phyloP scores from a whole-genome alignment of 2,797 vertebrate genomes.

The Myotis planiceps region DNA sequence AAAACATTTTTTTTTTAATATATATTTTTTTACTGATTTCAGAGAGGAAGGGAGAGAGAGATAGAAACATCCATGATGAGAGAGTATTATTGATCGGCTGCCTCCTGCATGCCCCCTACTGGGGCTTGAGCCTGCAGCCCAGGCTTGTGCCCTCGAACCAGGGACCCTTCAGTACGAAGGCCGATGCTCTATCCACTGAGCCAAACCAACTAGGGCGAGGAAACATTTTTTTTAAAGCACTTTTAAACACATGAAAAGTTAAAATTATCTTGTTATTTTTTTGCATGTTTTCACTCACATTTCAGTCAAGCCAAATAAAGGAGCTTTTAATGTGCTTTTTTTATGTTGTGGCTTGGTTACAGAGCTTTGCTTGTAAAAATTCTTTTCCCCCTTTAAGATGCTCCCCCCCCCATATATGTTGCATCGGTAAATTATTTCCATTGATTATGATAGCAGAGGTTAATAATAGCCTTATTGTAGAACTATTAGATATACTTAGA shows the following conservation, averaged over 20 bases:
- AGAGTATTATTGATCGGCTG: too few species aligned
- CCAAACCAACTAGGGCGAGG: too few species aligned
- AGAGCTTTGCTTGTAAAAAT: conserved; percentile 34
- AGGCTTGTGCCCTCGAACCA: too few species aligned
- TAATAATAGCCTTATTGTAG: conserved; percentile 2
- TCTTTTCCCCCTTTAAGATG: neutral
- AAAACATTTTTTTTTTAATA: neutral
- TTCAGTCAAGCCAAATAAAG: neutral
- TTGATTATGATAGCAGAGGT: neutral
- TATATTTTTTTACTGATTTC: too few species aligned
- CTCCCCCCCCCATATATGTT: neutral
- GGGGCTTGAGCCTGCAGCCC: too few species aligned
- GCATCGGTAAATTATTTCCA: neutral
- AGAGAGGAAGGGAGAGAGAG: too few species aligned
- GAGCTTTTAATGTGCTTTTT: neutral
- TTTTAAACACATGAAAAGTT: neutral
- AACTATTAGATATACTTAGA: conserved; percentile 22
- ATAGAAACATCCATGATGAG: too few species aligned
- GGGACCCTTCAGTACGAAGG: too few species aligned
- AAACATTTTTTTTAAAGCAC: neutral
- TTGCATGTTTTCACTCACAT: neutral
- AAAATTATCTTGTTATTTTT: conserved; percentile 10
- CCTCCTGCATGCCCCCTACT: too few species aligned
- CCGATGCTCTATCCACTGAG: too few species aligned
- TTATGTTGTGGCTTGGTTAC: neutral